Base-by-base conservation (phyloP, 2,888 invertebrate genomes). In the Palloptera scutellata region DNA sequence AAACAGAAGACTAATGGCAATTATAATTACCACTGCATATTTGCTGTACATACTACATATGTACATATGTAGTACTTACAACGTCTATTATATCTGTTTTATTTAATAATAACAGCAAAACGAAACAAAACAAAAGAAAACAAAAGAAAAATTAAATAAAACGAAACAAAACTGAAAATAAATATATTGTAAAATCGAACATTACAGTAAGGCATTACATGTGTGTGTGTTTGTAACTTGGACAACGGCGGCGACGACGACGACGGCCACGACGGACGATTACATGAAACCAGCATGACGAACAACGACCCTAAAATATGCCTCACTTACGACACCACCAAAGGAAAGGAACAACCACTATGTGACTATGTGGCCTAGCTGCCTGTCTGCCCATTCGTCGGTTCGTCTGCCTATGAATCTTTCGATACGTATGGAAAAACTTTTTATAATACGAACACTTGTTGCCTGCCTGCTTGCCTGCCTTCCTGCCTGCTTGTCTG, bases 211-310 rank as follows among this genome's bases (percentile, higher is more conserved):
- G 1, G 13, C 6, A 48, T 10, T 15, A 1, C 48, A 48, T 13
- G 15, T n/a, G 48, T 48, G 12, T 15, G 13, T 13, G n/a, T n/a
- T n/a, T n/a, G n/a, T n/a, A n/a, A n/a, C n/a, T n/a, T n/a, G n/a
- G 5, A n/a, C 13, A 2, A 41, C 11, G n/a, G 52, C 48, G 40
- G 53, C 43, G 53, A 43, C 54, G 53, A n/a, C n/a, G 5, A n/a
- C 13, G 1, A 41, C 11, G n/a, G 52, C 48, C 40, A 60, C 43
- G 53, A 43, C 54, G 53, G 60, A 64, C 68, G 43, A 61, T 68
- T 68, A 60, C 55, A 73, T 62, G 66, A 70, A 70, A 43, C 64
- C 67, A 71, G 66, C 72, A 71, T 73, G 69, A 69, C 72, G 72
- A 73, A 67, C 72, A 70, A 71, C 71, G 72, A 73, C 71, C 73